Conservation (phyloP, 2,113 vertebrate species). For the Pachycephala philippinensis region DNA sequence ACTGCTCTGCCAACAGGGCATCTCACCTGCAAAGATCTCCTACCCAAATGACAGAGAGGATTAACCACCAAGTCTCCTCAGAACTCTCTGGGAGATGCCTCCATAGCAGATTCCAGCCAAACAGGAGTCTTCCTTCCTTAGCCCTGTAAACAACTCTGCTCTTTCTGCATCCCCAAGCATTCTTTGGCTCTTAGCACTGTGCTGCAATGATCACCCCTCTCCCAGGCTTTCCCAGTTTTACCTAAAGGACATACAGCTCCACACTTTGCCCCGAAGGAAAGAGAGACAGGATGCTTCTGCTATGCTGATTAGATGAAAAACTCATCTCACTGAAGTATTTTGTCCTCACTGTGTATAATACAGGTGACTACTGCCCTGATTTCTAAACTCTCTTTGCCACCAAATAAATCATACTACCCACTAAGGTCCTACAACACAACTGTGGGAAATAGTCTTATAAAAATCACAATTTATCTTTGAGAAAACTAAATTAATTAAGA, state of each 20-base stretch:
- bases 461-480: neutral
- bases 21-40: neutral
- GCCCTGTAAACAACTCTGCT: neutral
- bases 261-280: neutral
- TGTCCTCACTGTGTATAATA: neutral
- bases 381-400: neutral
- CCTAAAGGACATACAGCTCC: rapidly evolving
- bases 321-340: neutral
- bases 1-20: neutral
- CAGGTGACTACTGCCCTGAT: neutral
- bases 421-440: neutral
- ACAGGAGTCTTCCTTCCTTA: neutral
- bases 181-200: neutral
- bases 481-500: neutral
- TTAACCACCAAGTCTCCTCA: neutral
- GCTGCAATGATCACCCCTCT: neutral
- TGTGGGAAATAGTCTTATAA: neutral
- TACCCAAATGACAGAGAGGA: no score
- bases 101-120: neutral
- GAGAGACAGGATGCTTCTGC: neutral
- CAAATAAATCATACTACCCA: neutral
- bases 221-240: neutral
- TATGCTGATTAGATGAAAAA: neutral
- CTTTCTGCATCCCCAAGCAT: neutral
- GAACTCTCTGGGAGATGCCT: neutral